A percentile compares a stretch with the other conserved stretches of the same genome.
Conservation (phyloP, 2,113 vertebrate species). For the Parotia lawesii region DNA sequence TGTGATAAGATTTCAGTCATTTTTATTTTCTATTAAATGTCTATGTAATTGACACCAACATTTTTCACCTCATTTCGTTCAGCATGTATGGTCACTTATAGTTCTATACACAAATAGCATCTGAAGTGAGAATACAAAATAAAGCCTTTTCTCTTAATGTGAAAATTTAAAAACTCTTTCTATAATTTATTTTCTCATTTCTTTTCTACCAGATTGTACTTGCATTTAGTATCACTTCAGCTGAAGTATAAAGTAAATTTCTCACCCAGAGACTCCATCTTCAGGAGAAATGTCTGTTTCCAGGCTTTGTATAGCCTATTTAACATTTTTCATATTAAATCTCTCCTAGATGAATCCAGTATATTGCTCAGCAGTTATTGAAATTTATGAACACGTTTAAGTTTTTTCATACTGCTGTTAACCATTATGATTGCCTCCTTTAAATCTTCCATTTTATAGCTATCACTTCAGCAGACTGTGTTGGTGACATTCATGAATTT, state of each 20-base stretch:
- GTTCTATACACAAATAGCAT: neutral
- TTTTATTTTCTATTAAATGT: constrained; percentile 42
- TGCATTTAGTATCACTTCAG: constrained; percentile 25
- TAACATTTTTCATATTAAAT: constrained; percentile 60
- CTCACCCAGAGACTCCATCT: constrained; percentile 40
- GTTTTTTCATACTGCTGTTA: constrained; percentile 40
- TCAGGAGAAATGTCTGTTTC: constrained; percentile 16
- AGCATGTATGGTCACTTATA: neutral
- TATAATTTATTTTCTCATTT: constrained; percentile 31
- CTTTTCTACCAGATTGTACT: constrained; percentile 18
- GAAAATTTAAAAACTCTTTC: constrained; percentile 15
- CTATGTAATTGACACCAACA: neutral
- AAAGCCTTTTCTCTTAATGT: constrained; percentile 28
- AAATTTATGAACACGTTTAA: constrained; percentile 57
- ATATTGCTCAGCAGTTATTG: constrained; percentile 51
- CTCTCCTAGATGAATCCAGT: constrained; percentile 25
- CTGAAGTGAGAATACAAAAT: constrained; percentile 8
- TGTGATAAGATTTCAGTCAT: neutral
- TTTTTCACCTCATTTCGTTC: neutral
- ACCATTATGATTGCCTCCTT: constrained; percentile 31
- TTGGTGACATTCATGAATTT: constrained; percentile 20
- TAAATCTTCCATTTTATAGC: constrained; percentile 42
- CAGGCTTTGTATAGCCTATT: constrained; percentile 11
- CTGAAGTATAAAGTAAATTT: constrained; percentile 39
- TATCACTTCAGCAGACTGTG: constrained; percentile 6